Percentiles rank a stretch among this genome's conserved stretches.
Conservation (phyloP, 2,888 invertebrate species). For the Cephus pulcher region DNA sequence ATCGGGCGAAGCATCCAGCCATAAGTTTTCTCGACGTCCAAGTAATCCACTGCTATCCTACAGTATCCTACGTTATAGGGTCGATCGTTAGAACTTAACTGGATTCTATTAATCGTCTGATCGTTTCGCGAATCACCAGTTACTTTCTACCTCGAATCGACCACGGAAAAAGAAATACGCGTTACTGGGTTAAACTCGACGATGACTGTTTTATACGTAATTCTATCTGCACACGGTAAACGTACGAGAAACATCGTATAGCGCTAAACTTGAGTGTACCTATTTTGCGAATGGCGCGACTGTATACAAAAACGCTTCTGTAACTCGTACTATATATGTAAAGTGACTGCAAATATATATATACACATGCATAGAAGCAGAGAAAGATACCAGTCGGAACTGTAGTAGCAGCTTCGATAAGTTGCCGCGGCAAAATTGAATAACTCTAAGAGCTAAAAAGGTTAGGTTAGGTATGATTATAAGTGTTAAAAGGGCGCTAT, state of each 20-base stretch:
- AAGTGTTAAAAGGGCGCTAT: slow-evolving; percentile 8
- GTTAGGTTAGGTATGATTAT: not conserved
- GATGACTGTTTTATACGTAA: not conserved
- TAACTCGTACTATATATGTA: not conserved
- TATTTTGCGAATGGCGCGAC: not conserved
- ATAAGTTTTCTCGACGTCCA: not conserved
- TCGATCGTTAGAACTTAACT: slow-evolving; percentile 26
- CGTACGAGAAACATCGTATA: not conserved
- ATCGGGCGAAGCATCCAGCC: not conserved
- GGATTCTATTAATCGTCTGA: slow-evolving; percentile 51
- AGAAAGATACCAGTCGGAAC: no score
- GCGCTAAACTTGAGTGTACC: not conserved
- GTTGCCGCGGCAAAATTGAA: not conserved
- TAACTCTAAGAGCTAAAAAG: not conserved
- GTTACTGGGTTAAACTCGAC: not conserved
- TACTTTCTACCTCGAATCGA: slow-evolving; percentile 4
- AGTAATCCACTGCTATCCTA: not conserved
- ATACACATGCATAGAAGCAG: no score
- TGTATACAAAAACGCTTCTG: not conserved
- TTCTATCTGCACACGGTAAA: not conserved
- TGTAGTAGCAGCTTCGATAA: no score
- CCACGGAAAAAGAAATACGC: not conserved
- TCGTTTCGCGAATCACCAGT: slow-evolving; percentile 47
- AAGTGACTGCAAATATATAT: no score
- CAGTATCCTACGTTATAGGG: not conserved